phyloP scores from a whole-genome alignment of 2,888 invertebrate species.

The Slavum lentiscoides region DNA sequence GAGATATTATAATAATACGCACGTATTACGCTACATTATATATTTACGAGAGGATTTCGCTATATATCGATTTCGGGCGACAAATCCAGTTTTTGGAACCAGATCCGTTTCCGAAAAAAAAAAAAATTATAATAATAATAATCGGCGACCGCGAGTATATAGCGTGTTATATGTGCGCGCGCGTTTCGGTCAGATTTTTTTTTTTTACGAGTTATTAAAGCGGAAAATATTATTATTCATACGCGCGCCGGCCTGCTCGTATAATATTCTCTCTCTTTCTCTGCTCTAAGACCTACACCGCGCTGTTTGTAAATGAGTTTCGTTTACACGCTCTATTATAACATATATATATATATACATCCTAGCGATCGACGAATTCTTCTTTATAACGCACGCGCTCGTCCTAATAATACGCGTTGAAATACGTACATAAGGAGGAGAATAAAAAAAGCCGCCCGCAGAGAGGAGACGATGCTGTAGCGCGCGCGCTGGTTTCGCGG shows the following conservation, averaged over 20 bases:
- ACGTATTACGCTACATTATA: background rate
- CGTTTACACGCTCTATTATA: background rate
- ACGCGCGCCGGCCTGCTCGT: background rate
- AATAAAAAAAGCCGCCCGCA: constrained; percentile 35
- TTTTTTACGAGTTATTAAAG: background rate
- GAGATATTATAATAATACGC: background rate
- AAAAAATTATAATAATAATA: too few relatives aligned
- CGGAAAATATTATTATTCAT: constrained; percentile 35
- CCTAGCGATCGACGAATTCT: background rate
- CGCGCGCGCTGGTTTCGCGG: too few relatives aligned
- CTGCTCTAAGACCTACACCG: too few relatives aligned
- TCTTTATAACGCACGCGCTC: background rate
- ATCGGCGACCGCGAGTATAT: background rate
- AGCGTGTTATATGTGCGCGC: too few relatives aligned
- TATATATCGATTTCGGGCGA: constrained; percentile 50
- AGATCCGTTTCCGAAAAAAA: constrained; percentile 50
- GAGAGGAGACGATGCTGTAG: constrained; percentile 46
- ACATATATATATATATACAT: background rate
- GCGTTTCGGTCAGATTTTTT: too few relatives aligned
- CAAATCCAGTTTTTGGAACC: constrained; percentile 50
- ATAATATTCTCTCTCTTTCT: background rate
- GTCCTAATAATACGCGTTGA: too few relatives aligned
- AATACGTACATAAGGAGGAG: background rate
- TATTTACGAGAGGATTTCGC: background rate
- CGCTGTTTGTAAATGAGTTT: constrained; percentile 40